Evolutionary conservation across 2,888 invertebrate genomes (phyloP).

Genomic region (Onchidella celtica): DNA sequence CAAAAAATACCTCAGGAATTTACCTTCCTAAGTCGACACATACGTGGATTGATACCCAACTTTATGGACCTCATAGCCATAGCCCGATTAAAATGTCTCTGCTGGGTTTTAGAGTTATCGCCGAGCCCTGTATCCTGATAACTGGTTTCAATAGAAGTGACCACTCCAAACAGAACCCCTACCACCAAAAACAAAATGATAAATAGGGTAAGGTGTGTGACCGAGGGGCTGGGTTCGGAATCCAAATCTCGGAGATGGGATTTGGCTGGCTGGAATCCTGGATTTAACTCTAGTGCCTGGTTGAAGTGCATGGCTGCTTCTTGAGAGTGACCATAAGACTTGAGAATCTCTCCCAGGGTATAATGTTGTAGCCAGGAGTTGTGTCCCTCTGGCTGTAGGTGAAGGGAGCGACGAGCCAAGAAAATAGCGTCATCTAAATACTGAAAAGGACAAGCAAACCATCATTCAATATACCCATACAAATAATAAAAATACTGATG

Average conservation of each 20-base stretch:
- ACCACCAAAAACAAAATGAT: slow-evolving; percentile 92
- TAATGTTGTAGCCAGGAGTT: slow-evolving; percentile 95
- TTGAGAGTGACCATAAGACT: slow-evolving; percentile 90
- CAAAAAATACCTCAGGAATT: slow-evolving; percentile 24
- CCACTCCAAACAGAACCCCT: slow-evolving; percentile 88
- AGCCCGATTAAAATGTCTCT: slow-evolving; percentile 91
- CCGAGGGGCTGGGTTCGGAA: slow-evolving; percentile 83
- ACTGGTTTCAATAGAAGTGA: slow-evolving; percentile 86
- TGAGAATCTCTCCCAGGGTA: slow-evolving; percentile 94
- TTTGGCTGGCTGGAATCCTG: slow-evolving; percentile 91
- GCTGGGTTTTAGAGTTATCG: slow-evolving; percentile 84
- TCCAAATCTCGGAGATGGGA: slow-evolving; percentile 91
- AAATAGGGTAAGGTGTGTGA: slow-evolving; percentile 91
- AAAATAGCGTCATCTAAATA: slow-evolving; percentile 95
- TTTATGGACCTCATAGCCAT: slow-evolving; percentile 92
- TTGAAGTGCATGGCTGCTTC: slow-evolving; percentile 91
- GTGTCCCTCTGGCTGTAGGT: slow-evolving; percentile 91
- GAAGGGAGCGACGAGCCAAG: slow-evolving; percentile 90
- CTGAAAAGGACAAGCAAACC: too few species aligned
- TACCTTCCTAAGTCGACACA: slow-evolving; percentile 48
- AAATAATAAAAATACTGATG: neutral
- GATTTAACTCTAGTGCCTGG: slow-evolving; percentile 90
- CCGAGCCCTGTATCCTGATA: slow-evolving; percentile 56
- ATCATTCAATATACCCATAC: neutral
- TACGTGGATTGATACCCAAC: slow-evolving; percentile 80